These are phyloP conservation scores for Seira ritae DNA, from an alignment of 2,888 invertebrate species.

Conservation along the genomic window DNA sequence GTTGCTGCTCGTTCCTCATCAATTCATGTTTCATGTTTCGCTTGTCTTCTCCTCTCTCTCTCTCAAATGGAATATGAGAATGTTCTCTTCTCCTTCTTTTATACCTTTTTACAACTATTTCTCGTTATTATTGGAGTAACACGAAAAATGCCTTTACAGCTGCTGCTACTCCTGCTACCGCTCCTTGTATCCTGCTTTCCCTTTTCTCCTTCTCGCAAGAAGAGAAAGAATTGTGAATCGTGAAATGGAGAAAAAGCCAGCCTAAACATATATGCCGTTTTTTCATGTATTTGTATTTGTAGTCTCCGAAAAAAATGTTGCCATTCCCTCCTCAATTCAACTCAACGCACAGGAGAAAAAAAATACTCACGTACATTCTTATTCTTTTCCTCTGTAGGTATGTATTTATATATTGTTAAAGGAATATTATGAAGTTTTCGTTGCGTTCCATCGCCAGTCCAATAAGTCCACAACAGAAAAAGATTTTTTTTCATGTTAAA, in stretches of 20 bases:
- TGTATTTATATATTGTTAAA: too few relatives aligned
- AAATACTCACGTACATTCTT: too few relatives aligned
- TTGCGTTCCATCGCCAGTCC: background rate
- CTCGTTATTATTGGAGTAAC: background rate
- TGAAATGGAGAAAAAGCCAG: too few relatives aligned
- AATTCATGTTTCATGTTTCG: conserved; percentile 12
- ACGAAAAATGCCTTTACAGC: conserved; percentile 14
- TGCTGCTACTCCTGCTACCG: background rate
- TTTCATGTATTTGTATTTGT: too few relatives aligned
- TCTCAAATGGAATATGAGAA: background rate
- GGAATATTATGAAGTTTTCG: too few relatives aligned
- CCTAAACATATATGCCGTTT: too few relatives aligned
- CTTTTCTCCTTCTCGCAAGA: background rate
- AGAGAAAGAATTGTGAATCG: too few relatives aligned
- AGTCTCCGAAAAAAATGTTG: too few relatives aligned
- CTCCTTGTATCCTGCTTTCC: background rate
- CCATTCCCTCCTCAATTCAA: too few relatives aligned
- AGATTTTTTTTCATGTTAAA: conserved; percentile 17
- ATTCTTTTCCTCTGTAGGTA: too few relatives aligned
- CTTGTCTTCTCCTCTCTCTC: background rate
- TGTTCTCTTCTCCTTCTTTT: background rate
- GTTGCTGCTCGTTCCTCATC: background rate
- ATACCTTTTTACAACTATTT: conserved; percentile 6
- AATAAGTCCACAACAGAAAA: background rate
- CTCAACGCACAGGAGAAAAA: too few relatives aligned